Evolutionary conservation across 2,888 invertebrate species (phyloP), one percentile per base, ranked within the genome.

Genomic region (Leucophenga maculata): DNA sequence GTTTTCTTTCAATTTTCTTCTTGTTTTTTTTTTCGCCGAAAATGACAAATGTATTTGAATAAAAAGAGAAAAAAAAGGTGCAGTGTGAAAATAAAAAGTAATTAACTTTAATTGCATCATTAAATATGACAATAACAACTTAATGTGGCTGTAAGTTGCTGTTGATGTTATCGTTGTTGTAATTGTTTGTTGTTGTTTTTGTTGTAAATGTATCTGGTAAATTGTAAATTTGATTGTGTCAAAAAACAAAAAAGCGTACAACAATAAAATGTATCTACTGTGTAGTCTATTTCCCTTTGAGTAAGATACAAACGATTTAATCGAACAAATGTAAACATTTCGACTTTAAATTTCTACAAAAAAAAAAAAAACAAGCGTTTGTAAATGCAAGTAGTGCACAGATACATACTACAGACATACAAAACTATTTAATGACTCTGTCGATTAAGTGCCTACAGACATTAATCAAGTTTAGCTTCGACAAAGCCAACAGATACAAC

Each of bases 61-160:
- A 32, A 59, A 55, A 55, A 59, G 9, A 59, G n/a, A 59, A 59
- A 22, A 59, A 59, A 60, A 60, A 32, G 32, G 39, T 39, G 9
- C 32, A 20, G 22, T 13, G 11, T 16, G 39, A 39, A 22, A 16
- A 62, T 55, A 68, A 75, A 60, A 75, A 74, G 78, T 71, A 77
- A 81, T 83, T 76, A 78, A 75, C 83, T 74, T 75, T 81, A 82
- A 82, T 81, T 80, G 79, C 82, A 76, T 76, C 83, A 81, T 80
- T 83, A 83, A 78, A 74, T 78, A 69, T 73, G 74, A 78, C 82
- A 82, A 74, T 73, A 74, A 78, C 82, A 82, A 74, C 75, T 82
- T 79, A 77, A 78, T 80, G 81, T 70, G 72, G 18, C 50, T 73
- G 74, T 78, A 67, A 64, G 62, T 48, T 60, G 26, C 6, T 32